phyloP scores from a whole-genome alignment of 1,140 invertebrate genomes.

The Asbolus verrucosus region DNA sequence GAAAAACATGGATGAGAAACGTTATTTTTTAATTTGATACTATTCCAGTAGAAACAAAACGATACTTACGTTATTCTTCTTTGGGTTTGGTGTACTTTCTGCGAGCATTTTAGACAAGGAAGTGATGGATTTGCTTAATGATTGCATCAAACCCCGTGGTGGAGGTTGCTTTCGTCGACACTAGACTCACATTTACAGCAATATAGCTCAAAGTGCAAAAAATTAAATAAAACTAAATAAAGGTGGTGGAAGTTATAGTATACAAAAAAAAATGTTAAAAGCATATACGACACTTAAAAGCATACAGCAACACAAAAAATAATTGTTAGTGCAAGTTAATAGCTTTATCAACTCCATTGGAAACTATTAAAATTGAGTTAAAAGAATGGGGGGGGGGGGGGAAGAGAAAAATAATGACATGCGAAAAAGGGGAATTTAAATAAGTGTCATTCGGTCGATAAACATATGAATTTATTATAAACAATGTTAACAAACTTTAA shows the following conservation, averaged over 20 bases:
- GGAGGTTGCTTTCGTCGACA: background rate
- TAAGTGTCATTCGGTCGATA: slow-evolving; percentile 8
- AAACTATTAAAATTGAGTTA: slow-evolving; percentile 11
- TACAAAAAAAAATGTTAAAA: slow-evolving; percentile 7
- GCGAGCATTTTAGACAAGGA: slow-evolving; percentile 12
- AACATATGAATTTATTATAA: slow-evolving; percentile 46
- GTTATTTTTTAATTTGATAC: background rate
- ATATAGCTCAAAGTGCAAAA: slow-evolving; percentile 16
- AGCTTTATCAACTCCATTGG: slow-evolving; percentile 42
- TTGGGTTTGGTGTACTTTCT: too few species aligned
- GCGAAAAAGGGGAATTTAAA: slow-evolving; percentile 1
- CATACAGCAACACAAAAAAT: slow-evolving; percentile 30
- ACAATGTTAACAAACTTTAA: slow-evolving; percentile 46
- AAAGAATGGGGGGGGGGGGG: slow-evolving; percentile 2
- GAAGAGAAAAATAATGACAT: background rate
- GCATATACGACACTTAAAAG: slow-evolving; percentile 6
- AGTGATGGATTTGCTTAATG: slow-evolving; percentile 23
- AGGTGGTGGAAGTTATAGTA: too few species aligned
- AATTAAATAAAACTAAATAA: slow-evolving; percentile 24
- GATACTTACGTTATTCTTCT: background rate
- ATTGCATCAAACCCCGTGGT: slow-evolving; percentile 11
- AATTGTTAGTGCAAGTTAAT: slow-evolving; percentile 29
- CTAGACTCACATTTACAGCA: slow-evolving; percentile 39
- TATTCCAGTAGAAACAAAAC: background rate
- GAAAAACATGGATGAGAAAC: slow-evolving; percentile 1